phyloP scores from a whole-genome alignment of 92 coral and sea anemone species.

The Epizoanthus stellaris region DNA sequence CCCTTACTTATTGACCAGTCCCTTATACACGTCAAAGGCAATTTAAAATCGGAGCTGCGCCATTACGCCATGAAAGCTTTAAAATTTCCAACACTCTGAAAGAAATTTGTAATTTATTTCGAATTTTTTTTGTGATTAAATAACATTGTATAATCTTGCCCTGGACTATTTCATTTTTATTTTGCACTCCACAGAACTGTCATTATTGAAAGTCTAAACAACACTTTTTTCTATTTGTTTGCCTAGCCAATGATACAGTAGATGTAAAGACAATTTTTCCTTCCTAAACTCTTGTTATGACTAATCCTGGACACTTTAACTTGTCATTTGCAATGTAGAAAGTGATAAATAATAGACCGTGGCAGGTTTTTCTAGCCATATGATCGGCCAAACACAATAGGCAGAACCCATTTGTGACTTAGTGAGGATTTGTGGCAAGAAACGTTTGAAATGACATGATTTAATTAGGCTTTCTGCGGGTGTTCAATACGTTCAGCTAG shows the following conservation, averaged over 20 bases:
- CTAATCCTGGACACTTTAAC: not conserved
- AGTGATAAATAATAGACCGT: not conserved
- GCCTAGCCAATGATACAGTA: not conserved
- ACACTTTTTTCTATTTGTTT: not conserved
- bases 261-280: not conserved
- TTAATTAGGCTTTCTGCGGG: not conserved
- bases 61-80: not conserved
- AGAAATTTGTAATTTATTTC: not conserved
- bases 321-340: not conserved
- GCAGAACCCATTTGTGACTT: not conserved
- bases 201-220: not conserved
- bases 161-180: not conserved
- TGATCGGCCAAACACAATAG: not conserved
- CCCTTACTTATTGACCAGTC: too few species aligned
- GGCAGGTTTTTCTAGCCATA: not conserved
- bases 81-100: not conserved
- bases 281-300: not conserved
- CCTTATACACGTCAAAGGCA: conserved; percentile 2
- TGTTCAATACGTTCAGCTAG: not conserved
- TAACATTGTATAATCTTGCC: not conserved
- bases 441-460: not conserved
- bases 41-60: not conserved
- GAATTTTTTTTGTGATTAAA: not conserved
- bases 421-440: not conserved
- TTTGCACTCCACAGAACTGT: not conserved